phyloP scores from a whole-genome alignment of 1,140 invertebrate genomes.

The Hormaphis cornu region DNA sequence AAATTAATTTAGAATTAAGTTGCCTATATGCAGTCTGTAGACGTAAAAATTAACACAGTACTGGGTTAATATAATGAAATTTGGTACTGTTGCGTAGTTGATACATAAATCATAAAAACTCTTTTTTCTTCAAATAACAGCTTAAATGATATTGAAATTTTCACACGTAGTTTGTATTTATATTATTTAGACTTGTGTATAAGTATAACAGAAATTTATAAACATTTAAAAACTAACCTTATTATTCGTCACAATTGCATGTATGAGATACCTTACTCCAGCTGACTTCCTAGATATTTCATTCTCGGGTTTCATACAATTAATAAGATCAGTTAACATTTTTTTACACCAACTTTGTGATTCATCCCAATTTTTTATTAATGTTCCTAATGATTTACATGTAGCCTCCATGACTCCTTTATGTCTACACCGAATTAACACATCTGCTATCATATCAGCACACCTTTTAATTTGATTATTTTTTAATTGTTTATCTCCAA shows the following conservation, averaged over 20 bases:
- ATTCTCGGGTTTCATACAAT: slow-evolving; percentile 15
- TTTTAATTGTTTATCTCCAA: slow-evolving; percentile 5
- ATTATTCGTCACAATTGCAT: slow-evolving; percentile 60
- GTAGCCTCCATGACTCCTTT: slow-evolving; percentile 71
- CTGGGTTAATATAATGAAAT: too few species aligned
- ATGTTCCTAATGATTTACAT: slow-evolving; percentile 49
- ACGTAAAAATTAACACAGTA: too few species aligned
- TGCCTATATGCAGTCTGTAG: too few species aligned
- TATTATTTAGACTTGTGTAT: too few species aligned
- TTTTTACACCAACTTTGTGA: slow-evolving; percentile 6
- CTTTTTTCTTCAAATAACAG: too few species aligned
- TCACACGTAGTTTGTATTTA: too few species aligned
- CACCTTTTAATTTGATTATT: slow-evolving; percentile 43
- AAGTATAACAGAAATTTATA: not conserved
- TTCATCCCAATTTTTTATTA: slow-evolving; percentile 38
- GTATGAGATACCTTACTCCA: slow-evolving; percentile 65
- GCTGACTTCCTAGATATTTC: slow-evolving; percentile 55
- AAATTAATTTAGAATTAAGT: too few species aligned
- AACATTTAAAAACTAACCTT: slow-evolving; percentile 35
- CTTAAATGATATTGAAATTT: too few species aligned
- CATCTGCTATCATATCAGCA: slow-evolving; percentile 49
- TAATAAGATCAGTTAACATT: not conserved
- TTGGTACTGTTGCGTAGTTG: too few species aligned
- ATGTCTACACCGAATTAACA: slow-evolving; percentile 62
- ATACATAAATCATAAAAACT: too few species aligned